These are phyloP conservation scores for Entomyzon cyanotis DNA, from an alignment of 2,113 vertebrate genomes.

Conservation along the genomic window DNA sequence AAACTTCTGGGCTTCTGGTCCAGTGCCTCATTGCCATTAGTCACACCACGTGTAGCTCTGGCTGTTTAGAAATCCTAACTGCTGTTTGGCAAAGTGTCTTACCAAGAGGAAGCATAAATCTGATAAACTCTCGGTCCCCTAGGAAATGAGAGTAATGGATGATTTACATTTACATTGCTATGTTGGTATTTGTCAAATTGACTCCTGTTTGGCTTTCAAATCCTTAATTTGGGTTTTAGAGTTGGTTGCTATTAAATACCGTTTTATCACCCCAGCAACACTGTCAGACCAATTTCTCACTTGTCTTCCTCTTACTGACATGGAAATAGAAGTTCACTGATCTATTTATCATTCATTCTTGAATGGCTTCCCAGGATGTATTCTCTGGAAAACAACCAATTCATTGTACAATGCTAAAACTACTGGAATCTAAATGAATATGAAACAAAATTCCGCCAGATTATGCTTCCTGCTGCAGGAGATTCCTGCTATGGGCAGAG, in stretches of 20 bases:
- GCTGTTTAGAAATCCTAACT: background rate
- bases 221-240: conserved; percentile 27
- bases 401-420: background rate
- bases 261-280: background rate
- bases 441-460: background rate
- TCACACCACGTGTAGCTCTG: fast-evolving
- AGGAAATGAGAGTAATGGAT: background rate
- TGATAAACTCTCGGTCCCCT: background rate
- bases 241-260: background rate
- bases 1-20: background rate
- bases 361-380: background rate
- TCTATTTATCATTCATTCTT: background rate
- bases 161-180: background rate
- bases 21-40: background rate
- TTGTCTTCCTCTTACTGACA: background rate
- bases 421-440: background rate
- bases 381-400: background rate
- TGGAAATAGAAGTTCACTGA: conserved; percentile 7
- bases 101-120: conserved; percentile 9
- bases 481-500: background rate
- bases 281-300: background rate
- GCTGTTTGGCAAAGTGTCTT: background rate
- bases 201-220: background rate
- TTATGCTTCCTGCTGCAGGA: background rate
- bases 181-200: conserved; percentile 27